phyloP scores from a whole-genome alignment of 1,140 invertebrate species.

The Babylonia areolata region DNA sequence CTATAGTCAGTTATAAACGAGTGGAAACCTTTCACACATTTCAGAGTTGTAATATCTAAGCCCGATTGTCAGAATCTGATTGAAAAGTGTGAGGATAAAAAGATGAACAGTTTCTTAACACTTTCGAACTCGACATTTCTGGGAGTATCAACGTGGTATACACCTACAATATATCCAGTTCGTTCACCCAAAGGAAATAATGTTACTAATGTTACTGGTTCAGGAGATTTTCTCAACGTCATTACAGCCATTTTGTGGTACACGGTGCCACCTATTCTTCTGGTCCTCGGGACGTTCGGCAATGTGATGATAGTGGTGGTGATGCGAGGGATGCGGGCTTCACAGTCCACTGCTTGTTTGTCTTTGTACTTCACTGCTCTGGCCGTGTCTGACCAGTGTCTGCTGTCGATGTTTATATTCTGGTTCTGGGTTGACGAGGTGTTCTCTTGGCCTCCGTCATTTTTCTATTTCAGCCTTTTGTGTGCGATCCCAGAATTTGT shows the following conservation, averaged over 20 bases:
- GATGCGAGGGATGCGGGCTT: background rate
- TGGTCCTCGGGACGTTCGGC: slow-evolving; percentile 2
- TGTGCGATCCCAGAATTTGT: background rate
- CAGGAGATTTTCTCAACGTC: background rate
- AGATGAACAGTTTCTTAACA: too few relatives aligned
- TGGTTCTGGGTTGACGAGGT: background rate
- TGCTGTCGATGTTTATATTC: background rate
- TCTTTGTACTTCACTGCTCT: background rate
- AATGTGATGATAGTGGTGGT: slow-evolving; percentile 17
- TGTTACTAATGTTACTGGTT: too few relatives aligned
- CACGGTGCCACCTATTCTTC: background rate
- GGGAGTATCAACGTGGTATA: too few relatives aligned
- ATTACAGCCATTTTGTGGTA: background rate
- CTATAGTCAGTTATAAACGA: too few relatives aligned
- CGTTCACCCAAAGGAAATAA: too few relatives aligned
- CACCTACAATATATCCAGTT: too few relatives aligned
- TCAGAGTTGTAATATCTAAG: too few relatives aligned
- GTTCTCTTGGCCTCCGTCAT: background rate
- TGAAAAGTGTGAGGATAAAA: too few relatives aligned
- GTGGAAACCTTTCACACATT: too few relatives aligned
- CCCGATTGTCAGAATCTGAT: too few relatives aligned
- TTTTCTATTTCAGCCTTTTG: background rate
- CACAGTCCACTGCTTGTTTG: background rate
- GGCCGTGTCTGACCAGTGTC: background rate
- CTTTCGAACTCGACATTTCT: too few relatives aligned